phyloP scores from a whole-genome alignment of 2,797 vertebrate genomes.

The Cynopterus sphinx region DNA sequence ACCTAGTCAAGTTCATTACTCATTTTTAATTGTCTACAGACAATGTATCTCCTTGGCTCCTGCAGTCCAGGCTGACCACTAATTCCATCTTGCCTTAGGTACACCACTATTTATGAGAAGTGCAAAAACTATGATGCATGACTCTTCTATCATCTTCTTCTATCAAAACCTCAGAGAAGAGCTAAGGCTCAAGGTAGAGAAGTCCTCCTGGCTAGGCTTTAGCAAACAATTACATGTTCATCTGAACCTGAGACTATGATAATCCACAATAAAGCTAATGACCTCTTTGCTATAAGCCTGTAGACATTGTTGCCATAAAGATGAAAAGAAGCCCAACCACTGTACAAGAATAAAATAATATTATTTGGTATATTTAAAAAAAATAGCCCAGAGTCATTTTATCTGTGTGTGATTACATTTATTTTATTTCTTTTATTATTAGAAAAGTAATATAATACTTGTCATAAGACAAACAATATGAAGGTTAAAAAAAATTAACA shows the following conservation, averaged over 20 bases:
- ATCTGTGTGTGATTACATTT: conserved; percentile 42
- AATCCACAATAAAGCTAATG: conserved; percentile 54
- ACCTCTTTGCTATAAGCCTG: neutral
- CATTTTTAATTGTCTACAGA: conserved; percentile 6
- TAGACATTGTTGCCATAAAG: neutral
- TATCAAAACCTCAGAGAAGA: conserved; percentile 67
- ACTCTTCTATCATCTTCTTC: conserved; percentile 27
- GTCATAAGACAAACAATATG: neutral
- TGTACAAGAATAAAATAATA: neutral
- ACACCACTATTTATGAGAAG: conserved; percentile 17
- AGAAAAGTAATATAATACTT: conserved; percentile 55
- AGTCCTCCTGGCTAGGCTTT: conserved; percentile 26
- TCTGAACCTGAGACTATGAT: conserved; percentile 44
- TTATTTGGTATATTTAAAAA: conserved; percentile 55
- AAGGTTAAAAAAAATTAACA: neutral
- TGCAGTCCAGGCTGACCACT: neutral
- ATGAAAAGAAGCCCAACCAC: conserved; percentile 29
- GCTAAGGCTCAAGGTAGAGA: conserved; percentile 54
- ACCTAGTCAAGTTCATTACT: neutral
- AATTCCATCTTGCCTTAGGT: neutral
- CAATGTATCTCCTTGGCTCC: neutral
- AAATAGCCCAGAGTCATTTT: conserved; percentile 33
- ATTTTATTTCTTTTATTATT: conserved; percentile 38
- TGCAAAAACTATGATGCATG: conserved; percentile 21
- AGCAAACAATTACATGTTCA: conserved; percentile 40